phyloP scores from a whole-genome alignment of 2,797 vertebrate species.

The Gymnodraco acuticeps region DNA sequence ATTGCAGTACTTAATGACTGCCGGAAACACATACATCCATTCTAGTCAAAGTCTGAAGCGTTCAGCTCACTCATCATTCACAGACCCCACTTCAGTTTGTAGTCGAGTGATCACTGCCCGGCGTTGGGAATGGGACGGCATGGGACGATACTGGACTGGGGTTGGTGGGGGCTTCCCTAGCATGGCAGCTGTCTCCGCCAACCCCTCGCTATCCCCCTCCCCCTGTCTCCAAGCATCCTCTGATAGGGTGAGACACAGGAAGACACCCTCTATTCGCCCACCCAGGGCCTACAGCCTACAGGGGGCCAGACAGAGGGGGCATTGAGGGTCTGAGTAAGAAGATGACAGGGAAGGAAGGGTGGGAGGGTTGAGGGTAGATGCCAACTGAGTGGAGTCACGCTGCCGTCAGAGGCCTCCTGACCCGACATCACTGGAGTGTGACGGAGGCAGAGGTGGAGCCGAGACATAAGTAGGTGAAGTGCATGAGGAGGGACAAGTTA shows the following conservation, averaged over 20 bases:
- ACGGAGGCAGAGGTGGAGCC: constrained; percentile 39
- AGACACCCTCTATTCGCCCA: constrained; percentile 63
- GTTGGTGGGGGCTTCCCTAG: constrained; percentile 72
- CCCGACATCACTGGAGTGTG: constrained; percentile 49
- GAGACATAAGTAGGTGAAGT: constrained; percentile 16
- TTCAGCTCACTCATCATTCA: constrained; percentile 33
- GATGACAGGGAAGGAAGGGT: constrained; percentile 49
- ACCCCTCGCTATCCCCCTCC: constrained; percentile 41
- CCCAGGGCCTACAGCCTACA: constrained; percentile 54
- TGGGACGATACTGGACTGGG: constrained; percentile 73
- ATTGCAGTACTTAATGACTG: constrained; percentile 19
- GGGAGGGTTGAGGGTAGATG: constrained; percentile 67
- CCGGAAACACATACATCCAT: constrained; percentile 29
- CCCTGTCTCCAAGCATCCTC: constrained; percentile 41
- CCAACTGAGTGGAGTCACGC: constrained; percentile 81
- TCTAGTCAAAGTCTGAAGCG: constrained; percentile 31
- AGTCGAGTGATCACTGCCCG: constrained; percentile 49
- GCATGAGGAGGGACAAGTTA: background rate
- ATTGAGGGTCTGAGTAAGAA: constrained; percentile 79
- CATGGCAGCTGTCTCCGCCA: constrained; percentile 75
- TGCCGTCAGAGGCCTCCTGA: constrained; percentile 67
- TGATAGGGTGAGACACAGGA: constrained; percentile 75
- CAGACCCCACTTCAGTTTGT: constrained; percentile 46
- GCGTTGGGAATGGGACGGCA: constrained; percentile 76
- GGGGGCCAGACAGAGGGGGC: constrained; percentile 79